These are phyloP conservation scores for Psittacula derbiana DNA, from an alignment of 2,797 vertebrate genomes.

Conservation along the genomic window DNA sequence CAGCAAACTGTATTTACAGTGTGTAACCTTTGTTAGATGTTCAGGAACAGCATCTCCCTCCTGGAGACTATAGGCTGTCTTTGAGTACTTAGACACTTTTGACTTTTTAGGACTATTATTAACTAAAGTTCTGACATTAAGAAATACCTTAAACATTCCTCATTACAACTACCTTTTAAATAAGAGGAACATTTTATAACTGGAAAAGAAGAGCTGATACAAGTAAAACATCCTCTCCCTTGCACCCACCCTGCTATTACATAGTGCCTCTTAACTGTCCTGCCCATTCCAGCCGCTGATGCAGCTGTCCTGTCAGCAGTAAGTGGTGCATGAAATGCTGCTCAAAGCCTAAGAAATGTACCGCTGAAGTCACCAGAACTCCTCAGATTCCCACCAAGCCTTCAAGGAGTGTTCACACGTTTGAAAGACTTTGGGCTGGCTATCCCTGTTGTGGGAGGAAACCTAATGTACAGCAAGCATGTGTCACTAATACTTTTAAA, in stretches of 20 bases:
- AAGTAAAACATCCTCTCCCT: background rate
- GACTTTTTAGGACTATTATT: background rate
- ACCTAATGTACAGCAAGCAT: background rate
- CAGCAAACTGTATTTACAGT: background rate
- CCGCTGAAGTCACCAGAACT: background rate
- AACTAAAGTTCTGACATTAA: background rate
- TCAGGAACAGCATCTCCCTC: background rate
- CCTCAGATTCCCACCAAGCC: background rate
- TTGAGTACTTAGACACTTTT: background rate
- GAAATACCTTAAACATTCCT: background rate
- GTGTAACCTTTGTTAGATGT: background rate
- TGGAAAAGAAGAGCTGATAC: background rate
- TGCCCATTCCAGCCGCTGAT: rapidly evolving
- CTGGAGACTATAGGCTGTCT: background rate
- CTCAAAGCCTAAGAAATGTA: background rate
- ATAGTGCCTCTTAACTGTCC: background rate
- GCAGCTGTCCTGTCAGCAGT: background rate
- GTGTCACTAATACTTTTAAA: background rate
- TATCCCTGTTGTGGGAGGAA: background rate
- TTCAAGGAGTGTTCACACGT: rapidly evolving
- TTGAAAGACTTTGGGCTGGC: background rate
- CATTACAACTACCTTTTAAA: background rate
- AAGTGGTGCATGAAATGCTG: background rate
- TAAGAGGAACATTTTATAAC: background rate
- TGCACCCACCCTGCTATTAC: background rate